Evolutionary conservation across 2,113 vertebrate species (phyloP).

Genomic region (Mus spicilegus): DNA sequence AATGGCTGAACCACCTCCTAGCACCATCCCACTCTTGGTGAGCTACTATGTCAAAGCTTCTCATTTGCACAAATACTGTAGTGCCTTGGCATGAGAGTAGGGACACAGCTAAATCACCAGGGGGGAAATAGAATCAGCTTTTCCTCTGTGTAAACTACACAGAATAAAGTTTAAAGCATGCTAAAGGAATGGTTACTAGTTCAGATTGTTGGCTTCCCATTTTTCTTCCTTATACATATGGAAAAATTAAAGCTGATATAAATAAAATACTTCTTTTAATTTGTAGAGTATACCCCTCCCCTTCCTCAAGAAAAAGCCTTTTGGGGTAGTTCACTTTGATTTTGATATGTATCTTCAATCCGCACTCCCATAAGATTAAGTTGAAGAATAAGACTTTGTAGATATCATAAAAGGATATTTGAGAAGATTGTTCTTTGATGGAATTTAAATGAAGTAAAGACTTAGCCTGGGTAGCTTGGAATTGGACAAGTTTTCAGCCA

Average conservation of each 20-base stretch:
- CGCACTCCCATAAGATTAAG: conserved; percentile 54
- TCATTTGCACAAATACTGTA: background rate
- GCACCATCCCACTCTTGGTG: background rate
- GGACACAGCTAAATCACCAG: background rate
- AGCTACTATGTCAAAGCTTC: conserved; percentile 7
- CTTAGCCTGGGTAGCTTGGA: conserved; percentile 62
- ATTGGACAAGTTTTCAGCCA: conserved; percentile 61
- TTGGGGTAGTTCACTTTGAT: conserved; percentile 33
- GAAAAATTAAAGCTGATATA: conserved; percentile 31
- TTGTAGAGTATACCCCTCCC: background rate
- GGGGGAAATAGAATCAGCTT: background rate
- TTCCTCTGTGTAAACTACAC: background rate
- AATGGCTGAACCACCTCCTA: no score
- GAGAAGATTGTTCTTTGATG: conserved; percentile 45
- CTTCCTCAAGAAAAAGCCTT: conserved; percentile 31
- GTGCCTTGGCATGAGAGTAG: background rate
- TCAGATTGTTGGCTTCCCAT: conserved; percentile 3
- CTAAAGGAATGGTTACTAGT: background rate
- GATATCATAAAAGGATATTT: conserved; percentile 65
- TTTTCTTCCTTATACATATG: background rate
- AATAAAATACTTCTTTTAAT: conserved; percentile 32
- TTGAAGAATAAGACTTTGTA: conserved; percentile 62
- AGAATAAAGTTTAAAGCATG: background rate
- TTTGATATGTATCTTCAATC: conserved; percentile 71
- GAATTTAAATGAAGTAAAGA: conserved; percentile 73